Evolutionary conservation across 2,113 vertebrate species (phyloP), one percentile per base, ranked within the genome.

Genomic region (Paradoxurus hermaphroditus): DNA sequence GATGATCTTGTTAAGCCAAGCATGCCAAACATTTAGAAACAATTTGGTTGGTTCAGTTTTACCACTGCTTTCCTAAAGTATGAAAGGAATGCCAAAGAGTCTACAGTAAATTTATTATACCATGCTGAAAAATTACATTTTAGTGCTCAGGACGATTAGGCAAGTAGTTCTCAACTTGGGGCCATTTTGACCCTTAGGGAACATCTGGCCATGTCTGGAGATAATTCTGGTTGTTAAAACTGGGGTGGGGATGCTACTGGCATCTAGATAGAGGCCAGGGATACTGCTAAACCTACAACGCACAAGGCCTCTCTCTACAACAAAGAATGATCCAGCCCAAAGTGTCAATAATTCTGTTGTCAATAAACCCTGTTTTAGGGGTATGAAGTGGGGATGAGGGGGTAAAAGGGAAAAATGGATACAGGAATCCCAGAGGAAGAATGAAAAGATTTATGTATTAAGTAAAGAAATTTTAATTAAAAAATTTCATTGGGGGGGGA

Each of bases 391-490:
- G 21, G 34, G 46, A 44, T 44, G 13, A 89, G 68, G 72, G 53
- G 56, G 14, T n/a, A 4, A 63, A 92, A 86, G 68, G 5, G 27
- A 91, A 91, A 53, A 49, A 73, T 7, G 36, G 31, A 84, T 34
- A 95, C 68, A 95, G 62, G 49, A 88, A 84, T 68, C 68, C 23
- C 63, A 85, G 27, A 86, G 62, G 62, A 81, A 23, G 39, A 90
- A 83, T 36, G 44, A 85, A 88, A 86, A 75, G 78, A 89, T 34
- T 82, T 73, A 73, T 86, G 46, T 0, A 31, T 46, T 75, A 93
- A 39, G 83, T 34, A 91, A 44, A 81, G 46, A 65, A 86, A 89
- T 83, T 78, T 90, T 73, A 86, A 90, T 86, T 86, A 77, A 68
- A 88, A 94, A 73, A 34, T 56, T 91, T 65, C 70, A 62, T 92